Percentiles rank a stretch among this genome's conserved stretches.
These are phyloP conservation scores for Solenodon paradoxus DNA, from an alignment of 2,113 vertebrate species.

Conservation along the genomic window DNA sequence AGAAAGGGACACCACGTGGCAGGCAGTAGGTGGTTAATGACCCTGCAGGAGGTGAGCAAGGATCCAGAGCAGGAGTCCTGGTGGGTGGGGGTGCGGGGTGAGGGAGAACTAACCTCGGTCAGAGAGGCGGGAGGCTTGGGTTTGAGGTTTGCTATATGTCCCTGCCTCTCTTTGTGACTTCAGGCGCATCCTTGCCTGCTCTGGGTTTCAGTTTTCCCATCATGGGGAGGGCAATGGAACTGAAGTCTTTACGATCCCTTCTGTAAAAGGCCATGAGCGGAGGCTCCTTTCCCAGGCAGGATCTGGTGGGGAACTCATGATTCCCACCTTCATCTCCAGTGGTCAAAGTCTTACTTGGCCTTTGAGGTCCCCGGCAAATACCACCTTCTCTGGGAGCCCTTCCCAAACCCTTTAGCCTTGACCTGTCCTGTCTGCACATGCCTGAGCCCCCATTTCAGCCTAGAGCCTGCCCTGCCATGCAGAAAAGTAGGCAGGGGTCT, in stretches of 20 bases:
- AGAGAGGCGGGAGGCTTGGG: background rate
- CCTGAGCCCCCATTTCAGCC: background rate
- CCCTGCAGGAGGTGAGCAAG: conserved; percentile 40
- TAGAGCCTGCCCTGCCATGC: background rate
- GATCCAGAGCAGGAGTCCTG: conserved; percentile 17
- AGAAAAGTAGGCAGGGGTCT: background rate
- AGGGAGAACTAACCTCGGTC: background rate
- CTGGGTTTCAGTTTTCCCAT: background rate
- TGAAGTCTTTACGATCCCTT: background rate
- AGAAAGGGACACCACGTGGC: conserved; percentile 50
- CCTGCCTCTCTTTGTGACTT: background rate
- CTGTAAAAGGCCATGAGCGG: background rate
- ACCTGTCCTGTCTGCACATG: too few relatives aligned
- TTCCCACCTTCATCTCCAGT: background rate
- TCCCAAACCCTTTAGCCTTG: background rate
- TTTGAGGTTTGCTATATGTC: background rate
- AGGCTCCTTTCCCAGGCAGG: background rate
- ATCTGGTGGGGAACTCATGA: background rate
- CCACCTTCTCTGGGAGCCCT: background rate
- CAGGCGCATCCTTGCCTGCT: background rate
- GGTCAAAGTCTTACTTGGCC: background rate
- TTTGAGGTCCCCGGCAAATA: background rate
- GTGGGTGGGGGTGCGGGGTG: background rate
- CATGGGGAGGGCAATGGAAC: background rate
- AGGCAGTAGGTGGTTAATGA: conserved; percentile 58